Evolutionary conservation across 2,888 invertebrate species (phyloP), one percentile per base, ranked within the genome.

Genomic region (Andrena praecox): DNA sequence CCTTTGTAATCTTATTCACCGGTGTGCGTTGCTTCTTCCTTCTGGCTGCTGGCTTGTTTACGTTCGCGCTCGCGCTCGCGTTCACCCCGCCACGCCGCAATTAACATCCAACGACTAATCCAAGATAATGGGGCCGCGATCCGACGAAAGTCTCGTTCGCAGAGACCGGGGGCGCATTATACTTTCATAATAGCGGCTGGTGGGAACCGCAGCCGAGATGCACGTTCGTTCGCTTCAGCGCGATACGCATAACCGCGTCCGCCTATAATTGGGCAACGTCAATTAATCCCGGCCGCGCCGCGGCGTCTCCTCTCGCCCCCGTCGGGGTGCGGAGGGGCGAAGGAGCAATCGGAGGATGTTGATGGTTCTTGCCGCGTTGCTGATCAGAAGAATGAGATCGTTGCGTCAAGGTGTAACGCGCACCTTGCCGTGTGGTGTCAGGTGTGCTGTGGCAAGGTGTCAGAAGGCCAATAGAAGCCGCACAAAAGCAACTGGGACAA

Each of bases 401-500:
- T 56, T 71, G 29, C 62, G 12, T 42, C 4, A 42, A 42, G 42
- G 42, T 42, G 42, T 42, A 42, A 16, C 42, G 50, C 66, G 52
- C 42, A 20, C 74, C 56, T 12, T 42, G 59, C 52, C 20, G 50
- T 16, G 48, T 20, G 42, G 62, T 16, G 6, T 50, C 75, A 33
- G 63, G 56, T 56, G 10, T 20, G 62, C 27, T 27, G n/a, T 16
- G 62, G 29, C 56, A 76, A 80, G 50, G 52, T 31, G 67, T 42
- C 42, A 16, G 42, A 16, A 42, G 42, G 42, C 42, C 63, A 82
- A 82, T 72, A 82, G 86, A 86, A 87, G 84, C 85, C 88, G 52
- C 82, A 81, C 48, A 71, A 75, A 77, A 73, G 70, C 77, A 88
- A 87, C 86, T 88, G 79, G 88, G 86, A 81, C 86, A 75, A 78